A percentile compares a stretch with the other conserved stretches of the same genome.
phyloP scores from a whole-genome alignment of 2,797 vertebrate genomes.

The Spinus pinus region DNA sequence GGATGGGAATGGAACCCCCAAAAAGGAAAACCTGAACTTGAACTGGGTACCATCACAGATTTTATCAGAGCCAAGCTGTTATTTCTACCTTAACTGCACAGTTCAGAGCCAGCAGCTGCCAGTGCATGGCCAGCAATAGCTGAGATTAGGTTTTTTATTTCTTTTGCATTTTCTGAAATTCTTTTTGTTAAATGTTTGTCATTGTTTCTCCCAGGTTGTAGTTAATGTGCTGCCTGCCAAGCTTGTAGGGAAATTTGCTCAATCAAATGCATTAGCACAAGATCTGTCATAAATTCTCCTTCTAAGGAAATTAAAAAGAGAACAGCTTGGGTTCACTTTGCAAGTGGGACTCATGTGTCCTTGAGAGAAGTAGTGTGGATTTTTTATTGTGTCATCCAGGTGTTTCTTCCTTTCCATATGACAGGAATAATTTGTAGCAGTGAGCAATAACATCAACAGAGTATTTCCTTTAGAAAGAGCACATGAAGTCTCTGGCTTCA shows the following conservation, averaged over 20 bases:
- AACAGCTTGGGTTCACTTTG: not conserved
- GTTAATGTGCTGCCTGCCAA: not conserved
- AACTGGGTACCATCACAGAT: not conserved
- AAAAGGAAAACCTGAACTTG: not conserved
- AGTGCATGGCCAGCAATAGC: not conserved
- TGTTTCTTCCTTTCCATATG: not conserved
- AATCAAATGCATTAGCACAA: not conserved
- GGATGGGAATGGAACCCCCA: rapidly evolving
- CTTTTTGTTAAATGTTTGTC: not conserved
- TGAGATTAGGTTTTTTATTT: not conserved
- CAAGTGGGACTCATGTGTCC: not conserved
- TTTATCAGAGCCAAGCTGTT: not conserved
- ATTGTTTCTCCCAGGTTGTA: not conserved
- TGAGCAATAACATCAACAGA: not conserved
- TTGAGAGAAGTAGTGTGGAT: not conserved
- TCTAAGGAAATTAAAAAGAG: not conserved
- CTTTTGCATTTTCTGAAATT: not conserved
- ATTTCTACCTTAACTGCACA: not conserved
- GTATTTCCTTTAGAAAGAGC: not conserved
- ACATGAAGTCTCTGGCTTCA: not conserved
- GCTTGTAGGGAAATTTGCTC: not conserved
- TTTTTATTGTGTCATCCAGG: not conserved
- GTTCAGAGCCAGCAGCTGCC: not conserved
- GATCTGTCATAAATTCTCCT: not conserved
- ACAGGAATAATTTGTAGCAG: not conserved